These are phyloP conservation scores for Augochlora pura DNA, from an alignment of 1,140 invertebrate species.

Conservation along the genomic window DNA sequence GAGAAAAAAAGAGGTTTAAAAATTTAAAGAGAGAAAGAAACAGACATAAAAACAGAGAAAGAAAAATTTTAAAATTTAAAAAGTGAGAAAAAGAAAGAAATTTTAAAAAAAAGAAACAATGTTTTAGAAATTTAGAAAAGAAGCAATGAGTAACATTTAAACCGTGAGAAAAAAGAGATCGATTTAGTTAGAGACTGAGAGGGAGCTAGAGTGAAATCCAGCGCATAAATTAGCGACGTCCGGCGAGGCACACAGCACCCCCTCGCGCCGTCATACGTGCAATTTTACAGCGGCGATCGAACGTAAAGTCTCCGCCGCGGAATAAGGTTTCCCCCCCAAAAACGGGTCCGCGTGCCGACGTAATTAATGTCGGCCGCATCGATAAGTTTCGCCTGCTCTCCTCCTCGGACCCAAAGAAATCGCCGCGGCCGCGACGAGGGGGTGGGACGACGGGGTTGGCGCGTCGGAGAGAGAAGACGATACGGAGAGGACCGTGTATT, in stretches of 20 bases:
- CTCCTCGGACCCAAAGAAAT: constrained; percentile 39
- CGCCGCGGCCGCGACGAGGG: background rate
- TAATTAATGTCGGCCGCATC: constrained; percentile 57
- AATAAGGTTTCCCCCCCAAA: constrained; percentile 50
- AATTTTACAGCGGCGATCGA: constrained; percentile 45
- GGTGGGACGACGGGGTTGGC: background rate
- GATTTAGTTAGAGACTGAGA: no score
- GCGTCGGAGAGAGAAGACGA: background rate
- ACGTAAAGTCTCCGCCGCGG: constrained; percentile 46
- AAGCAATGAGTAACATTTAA: no score
- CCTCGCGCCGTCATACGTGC: constrained; percentile 30
- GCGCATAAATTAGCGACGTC: constrained; percentile 57
- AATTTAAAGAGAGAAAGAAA: no score
- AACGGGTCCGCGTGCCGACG: constrained; percentile 34
- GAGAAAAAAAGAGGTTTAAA: no score
- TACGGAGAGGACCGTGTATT: constrained; percentile 28
- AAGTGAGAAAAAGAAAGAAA: no score
- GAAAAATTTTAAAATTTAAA: no score
- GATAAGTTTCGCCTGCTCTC: constrained; percentile 50
- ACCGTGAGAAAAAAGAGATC: no score
- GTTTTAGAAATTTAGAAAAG: no score
- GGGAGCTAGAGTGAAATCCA: constrained; percentile 42
- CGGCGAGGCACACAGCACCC: constrained; percentile 23
- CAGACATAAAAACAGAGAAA: no score
- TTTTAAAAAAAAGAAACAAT: no score